phyloP scores from a whole-genome alignment of 2,888 invertebrate genomes.

The Troilus luridus region DNA sequence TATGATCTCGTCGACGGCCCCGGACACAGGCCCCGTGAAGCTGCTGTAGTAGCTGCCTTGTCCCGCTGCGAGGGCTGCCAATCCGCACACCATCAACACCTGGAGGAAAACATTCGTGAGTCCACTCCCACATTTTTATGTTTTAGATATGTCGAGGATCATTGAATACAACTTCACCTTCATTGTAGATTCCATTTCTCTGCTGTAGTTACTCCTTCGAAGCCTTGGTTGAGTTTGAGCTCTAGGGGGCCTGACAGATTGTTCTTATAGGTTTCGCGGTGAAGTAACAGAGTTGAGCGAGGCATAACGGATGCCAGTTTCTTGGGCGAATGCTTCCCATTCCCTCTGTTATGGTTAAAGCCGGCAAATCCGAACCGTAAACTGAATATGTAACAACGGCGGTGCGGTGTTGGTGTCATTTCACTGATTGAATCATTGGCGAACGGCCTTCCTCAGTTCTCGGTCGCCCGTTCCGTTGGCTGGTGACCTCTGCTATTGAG shows the following conservation, averaged over 20 bases:
- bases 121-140: background rate
- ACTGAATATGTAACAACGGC: constrained; percentile 50
- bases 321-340: constrained; percentile 57
- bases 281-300: constrained; percentile 55
- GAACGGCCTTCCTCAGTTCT: constrained; percentile 35
- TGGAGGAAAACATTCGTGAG: background rate
- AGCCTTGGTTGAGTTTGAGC: background rate
- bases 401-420: constrained; percentile 37
- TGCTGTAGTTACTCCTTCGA: background rate
- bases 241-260: constrained; percentile 14
- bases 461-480: constrained; percentile 43
- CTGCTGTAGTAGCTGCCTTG: constrained; percentile 72
- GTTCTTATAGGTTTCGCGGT: constrained; percentile 58
- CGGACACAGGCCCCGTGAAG: constrained; percentile 83
- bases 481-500: constrained; percentile 27
- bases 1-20: constrained; percentile 74
- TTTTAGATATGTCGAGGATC: background rate
- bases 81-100: constrained; percentile 30
- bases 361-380: constrained; percentile 54
- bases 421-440: constrained; percentile 40
- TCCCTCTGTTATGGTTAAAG: constrained; percentile 51
- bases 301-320: constrained; percentile 57
- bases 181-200: background rate
- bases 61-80: background rate
- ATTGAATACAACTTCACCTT: constrained; percentile 48